Conservation (phyloP, 2,888 invertebrate genomes). For the Epirrita christyi region DNA sequence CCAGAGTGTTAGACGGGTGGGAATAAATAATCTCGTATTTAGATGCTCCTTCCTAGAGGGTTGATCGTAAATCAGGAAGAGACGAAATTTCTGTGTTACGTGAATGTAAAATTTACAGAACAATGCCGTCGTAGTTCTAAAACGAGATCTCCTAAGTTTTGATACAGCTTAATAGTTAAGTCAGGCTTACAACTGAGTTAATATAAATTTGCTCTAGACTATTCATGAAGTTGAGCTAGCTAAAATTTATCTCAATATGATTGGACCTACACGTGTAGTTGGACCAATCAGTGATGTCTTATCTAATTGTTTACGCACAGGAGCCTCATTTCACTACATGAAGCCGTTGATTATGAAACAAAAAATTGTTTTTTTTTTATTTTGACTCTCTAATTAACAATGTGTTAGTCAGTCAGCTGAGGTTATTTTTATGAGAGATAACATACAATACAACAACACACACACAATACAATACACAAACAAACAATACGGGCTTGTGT, state of each 20-base stretch:
- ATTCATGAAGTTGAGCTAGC: not conserved
- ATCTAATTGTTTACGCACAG: slow-evolving; percentile 25
- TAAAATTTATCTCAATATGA: not conserved
- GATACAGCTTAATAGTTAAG: slow-evolving; percentile 60
- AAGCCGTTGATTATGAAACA: not conserved
- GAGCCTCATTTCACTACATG: slow-evolving; percentile 1
- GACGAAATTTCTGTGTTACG: slow-evolving; percentile 73
- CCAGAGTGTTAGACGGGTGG: slow-evolving; percentile 59
- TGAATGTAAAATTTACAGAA: slow-evolving; percentile 73
- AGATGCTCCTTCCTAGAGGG: slow-evolving; percentile 62
- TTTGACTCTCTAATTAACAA: no score
- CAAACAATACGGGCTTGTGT: no score
- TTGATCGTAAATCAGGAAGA: slow-evolving; percentile 72
- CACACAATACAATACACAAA: no score
- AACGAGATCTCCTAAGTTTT: slow-evolving; percentile 59
- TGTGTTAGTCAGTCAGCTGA: no score
- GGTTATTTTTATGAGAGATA: no score
- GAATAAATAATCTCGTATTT: slow-evolving; percentile 75
- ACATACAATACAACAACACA: no score
- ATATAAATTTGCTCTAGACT: slow-evolving; percentile 1
- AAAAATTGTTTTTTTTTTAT: not conserved
- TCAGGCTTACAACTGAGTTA: slow-evolving; percentile 16
- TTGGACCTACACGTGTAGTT: slow-evolving; percentile 11
- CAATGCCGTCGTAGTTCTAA: slow-evolving; percentile 61
- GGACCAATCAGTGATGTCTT: slow-evolving; percentile 17